A percentile compares a stretch with the other conserved stretches of the same genome.
phyloP scores from a whole-genome alignment of 2,797 vertebrate genomes.

The Oryzias sinensis region DNA sequence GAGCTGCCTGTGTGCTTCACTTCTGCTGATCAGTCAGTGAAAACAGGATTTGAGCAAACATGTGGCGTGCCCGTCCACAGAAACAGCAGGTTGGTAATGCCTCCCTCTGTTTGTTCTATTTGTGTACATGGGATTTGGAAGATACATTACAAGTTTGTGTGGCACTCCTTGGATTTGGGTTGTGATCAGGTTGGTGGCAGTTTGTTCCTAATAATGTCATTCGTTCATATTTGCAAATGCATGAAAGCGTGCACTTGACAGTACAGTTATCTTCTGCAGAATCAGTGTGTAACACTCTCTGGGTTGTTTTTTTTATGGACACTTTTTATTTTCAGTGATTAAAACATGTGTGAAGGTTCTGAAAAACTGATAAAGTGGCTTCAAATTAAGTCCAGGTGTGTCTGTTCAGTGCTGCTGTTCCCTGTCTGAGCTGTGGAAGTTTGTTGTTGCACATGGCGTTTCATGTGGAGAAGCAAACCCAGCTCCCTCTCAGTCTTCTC shows the following conservation, averaged over 20 bases:
- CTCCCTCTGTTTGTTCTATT: conserved; percentile 50
- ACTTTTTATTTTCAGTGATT: too few species aligned
- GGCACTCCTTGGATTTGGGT: conserved; percentile 24
- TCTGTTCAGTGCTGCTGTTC: background rate
- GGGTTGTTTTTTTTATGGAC: too few species aligned
- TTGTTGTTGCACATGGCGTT: conserved; percentile 58
- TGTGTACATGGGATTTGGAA: conserved; percentile 30
- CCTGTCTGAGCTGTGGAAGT: conserved; percentile 45
- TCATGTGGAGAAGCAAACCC: conserved; percentile 25
- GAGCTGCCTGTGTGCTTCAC: conserved; percentile 2
- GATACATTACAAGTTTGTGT: conserved; percentile 14
- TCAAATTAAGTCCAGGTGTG: background rate
- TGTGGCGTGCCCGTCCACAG: conserved; percentile 61
- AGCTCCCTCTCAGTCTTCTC: background rate
- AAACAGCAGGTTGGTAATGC: conserved; percentile 72
- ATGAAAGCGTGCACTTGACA: too few species aligned
- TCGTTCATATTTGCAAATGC: too few species aligned
- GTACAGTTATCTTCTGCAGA: too few species aligned
- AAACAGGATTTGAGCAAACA: conserved; percentile 43
- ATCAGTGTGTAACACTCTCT: too few species aligned
- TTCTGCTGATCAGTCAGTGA: conserved; percentile 17
- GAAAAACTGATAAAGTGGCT: too few species aligned
- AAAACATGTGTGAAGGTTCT: too few species aligned
- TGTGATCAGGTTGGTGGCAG: conserved; percentile 5
- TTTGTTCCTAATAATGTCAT: too few species aligned